These are phyloP conservation scores for Piliocolobus tephrosceles DNA, from an alignment of 2,113 vertebrate genomes.

Conservation along the genomic window DNA sequence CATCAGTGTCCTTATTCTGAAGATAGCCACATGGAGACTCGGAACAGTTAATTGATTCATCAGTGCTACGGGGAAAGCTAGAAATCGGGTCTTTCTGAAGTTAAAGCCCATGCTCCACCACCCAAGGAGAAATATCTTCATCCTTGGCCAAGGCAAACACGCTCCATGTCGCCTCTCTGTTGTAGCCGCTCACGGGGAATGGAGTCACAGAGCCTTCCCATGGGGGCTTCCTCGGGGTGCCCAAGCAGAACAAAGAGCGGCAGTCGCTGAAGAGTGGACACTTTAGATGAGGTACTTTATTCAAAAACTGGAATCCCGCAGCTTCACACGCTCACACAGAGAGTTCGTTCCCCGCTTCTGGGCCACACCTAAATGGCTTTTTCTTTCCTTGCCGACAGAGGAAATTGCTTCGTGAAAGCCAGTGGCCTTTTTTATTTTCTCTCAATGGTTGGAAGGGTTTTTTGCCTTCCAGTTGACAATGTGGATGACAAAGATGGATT, in stretches of 20 bases:
- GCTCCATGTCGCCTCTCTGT: neutral
- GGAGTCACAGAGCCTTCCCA: neutral
- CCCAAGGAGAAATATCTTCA: neutral
- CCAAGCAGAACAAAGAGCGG: rapidly evolving
- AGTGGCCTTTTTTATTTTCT: neutral
- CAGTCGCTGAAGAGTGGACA: rapidly evolving
- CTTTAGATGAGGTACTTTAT: rapidly evolving
- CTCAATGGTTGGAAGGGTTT: neutral
- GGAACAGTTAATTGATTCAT: neutral
- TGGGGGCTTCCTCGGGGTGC: rapidly evolving
- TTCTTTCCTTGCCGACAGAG: neutral
- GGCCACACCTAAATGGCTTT: neutral
- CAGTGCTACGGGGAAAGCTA: rapidly evolving
- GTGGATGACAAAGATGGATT: neutral
- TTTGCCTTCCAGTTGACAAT: constrained; percentile 21
- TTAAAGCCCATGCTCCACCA: neutral
- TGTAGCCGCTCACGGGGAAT: rapidly evolving
- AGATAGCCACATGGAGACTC: neutral
- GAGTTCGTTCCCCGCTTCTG: rapidly evolving
- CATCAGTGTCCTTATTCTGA: neutral
- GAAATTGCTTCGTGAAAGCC: neutral
- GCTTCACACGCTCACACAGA: rapidly evolving
- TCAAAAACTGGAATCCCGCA: rapidly evolving
- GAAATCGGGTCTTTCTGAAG: neutral
- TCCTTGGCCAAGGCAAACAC: rapidly evolving